A percentile compares a stretch with the other conserved stretches of the same genome.
Conservation (phyloP, 2,113 vertebrate genomes). For the rabbit (Oryctolagus cuniculus) region mOryCun1.1 NC_091439.1:75406001-75406500, state of each 20-base stretch:
- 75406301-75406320: background rate
- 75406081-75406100: constrained; percentile 38
- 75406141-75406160: background rate
- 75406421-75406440: background rate
- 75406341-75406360: constrained; percentile 35
- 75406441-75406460: constrained; percentile 2
- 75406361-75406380: background rate
- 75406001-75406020: background rate
- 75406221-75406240: background rate
- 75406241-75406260: constrained; percentile 6
- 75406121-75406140: background rate
- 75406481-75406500: background rate
- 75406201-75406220: background rate
- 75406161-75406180: background rate
- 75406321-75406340: constrained; percentile 43
- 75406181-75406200: background rate
- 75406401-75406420: background rate
- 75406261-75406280: background rate
- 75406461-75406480: background rate
- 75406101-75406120: constrained; percentile 49
- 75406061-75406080: background rate
- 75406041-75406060: background rate
- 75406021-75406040: background rate
- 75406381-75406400: background rate
- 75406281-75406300: constrained; percentile 18